Percentiles rank a stretch among this genome's conserved stretches.
These are phyloP conservation scores for Astreopora myriophthalma DNA, from an alignment of 64 coral and sea anemone genomes.

Conservation along the genomic window DNA sequence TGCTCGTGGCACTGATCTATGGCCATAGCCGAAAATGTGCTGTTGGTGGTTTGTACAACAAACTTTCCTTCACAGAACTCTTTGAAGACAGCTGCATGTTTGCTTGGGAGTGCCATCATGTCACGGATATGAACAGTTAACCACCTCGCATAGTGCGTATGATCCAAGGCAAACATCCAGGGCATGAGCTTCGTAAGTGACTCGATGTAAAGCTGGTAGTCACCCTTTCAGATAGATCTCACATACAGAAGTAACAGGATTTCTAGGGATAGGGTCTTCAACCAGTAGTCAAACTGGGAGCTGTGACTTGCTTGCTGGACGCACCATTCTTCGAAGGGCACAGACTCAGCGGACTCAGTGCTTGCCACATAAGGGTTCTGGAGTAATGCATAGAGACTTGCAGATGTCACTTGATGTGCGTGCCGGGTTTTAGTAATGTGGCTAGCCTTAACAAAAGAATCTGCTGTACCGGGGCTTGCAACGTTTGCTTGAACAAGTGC, in stretches of 20 bases:
- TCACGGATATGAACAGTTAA: background rate
- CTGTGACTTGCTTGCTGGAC: background rate
- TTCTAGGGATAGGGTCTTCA: background rate
- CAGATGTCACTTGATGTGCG: background rate
- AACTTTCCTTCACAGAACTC: background rate
- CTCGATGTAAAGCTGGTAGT: background rate
- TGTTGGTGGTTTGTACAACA: too few relatives aligned
- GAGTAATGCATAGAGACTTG: background rate
- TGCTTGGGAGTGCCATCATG: background rate
- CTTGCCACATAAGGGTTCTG: background rate
- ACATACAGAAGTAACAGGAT: background rate
- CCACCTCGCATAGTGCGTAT: conserved; percentile 1
- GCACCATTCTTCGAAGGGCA: background rate
- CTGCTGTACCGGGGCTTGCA: too few relatives aligned
- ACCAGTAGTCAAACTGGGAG: background rate
- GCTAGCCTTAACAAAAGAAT: too few relatives aligned
- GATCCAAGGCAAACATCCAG: background rate
- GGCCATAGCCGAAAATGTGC: too few relatives aligned
- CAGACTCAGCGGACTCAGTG: background rate
- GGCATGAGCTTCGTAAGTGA: background rate
- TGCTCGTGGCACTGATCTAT: background rate
- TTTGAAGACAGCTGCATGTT: background rate
- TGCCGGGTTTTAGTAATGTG: background rate
- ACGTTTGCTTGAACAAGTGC: too few relatives aligned
- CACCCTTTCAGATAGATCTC: background rate